These are phyloP conservation scores for Speoplatyrhinus poulsoni DNA, from an alignment of 2,113 vertebrate genomes.

Conservation along the genomic window DNA sequence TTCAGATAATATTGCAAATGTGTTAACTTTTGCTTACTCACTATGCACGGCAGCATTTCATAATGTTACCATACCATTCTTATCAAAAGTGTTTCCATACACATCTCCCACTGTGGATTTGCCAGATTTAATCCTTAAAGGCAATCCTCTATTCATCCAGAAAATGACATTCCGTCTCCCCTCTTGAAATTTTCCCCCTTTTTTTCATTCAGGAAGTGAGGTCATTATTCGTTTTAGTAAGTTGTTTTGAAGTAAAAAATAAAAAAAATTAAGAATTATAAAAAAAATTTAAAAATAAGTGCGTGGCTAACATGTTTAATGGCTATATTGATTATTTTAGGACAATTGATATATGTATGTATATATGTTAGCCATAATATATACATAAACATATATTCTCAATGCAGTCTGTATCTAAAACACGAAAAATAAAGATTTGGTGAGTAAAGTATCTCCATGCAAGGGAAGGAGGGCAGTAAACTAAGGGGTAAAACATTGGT, in stretches of 20 bases:
- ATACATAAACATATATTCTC: constrained; percentile 76
- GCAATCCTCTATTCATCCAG: constrained; percentile 49
- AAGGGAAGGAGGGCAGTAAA: constrained; percentile 57
- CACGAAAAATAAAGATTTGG: constrained; percentile 14
- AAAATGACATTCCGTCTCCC: constrained; percentile 50
- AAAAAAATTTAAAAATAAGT: constrained; percentile 28
- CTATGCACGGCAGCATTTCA: constrained; percentile 12
- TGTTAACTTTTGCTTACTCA: constrained; percentile 6
- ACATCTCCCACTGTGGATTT: constrained; percentile 20
- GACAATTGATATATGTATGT: constrained; percentile 71
- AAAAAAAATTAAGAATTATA: constrained; percentile 1
- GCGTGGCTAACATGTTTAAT: constrained; percentile 63
- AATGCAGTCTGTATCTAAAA: constrained; percentile 59
- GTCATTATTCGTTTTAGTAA: constrained; percentile 70
- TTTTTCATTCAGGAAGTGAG: constrained; percentile 49
- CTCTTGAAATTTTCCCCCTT: constrained; percentile 43
- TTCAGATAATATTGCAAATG: neutral
- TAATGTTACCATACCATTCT: neutral
- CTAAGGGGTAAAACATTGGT: constrained; percentile 58
- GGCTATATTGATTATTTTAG: constrained; percentile 65
- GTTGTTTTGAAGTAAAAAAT: constrained; percentile 52
- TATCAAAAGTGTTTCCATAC: constrained; percentile 2
- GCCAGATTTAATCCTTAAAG: constrained; percentile 17
- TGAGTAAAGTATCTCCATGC: constrained; percentile 60
- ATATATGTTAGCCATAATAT: constrained; percentile 72